These are phyloP conservation scores for Stramonita haemastoma DNA, from an alignment of 2,888 invertebrate species.

Conservation along the genomic window DNA sequence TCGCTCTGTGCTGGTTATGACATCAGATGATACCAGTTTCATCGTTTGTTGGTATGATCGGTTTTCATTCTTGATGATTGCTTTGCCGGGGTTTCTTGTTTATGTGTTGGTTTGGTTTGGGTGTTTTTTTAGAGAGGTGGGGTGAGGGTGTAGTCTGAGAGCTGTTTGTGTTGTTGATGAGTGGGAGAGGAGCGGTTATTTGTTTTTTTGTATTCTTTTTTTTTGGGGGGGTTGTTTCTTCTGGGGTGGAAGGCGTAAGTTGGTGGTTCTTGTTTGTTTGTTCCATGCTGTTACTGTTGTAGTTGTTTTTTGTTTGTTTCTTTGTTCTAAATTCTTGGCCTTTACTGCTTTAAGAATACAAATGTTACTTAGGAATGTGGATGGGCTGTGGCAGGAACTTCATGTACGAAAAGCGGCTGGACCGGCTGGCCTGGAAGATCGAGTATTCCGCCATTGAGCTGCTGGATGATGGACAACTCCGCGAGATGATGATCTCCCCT, in stretches of 20 bases:
- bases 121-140: too few relatives aligned
- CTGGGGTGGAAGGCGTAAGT: background rate
- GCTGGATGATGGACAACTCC: conserved; percentile 53
- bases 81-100: too few relatives aligned
- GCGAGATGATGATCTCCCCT: conserved; percentile 45
- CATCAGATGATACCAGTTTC: too few relatives aligned
- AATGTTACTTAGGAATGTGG: background rate
- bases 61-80: too few relatives aligned
- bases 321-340: too few relatives aligned
- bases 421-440: conserved; percentile 97
- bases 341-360: background rate
- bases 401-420: conserved; percentile 98
- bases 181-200: too few relatives aligned
- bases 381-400: conserved; percentile 84
- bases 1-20: too few relatives aligned
- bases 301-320: too few relatives aligned
- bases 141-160: background rate
- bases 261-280: background rate
- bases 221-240: too few relatives aligned
- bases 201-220: background rate
- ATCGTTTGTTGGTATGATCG: too few relatives aligned
- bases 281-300: too few relatives aligned
- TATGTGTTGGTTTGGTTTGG: too few relatives aligned
- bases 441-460: conserved; percentile 86
- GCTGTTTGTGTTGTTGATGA: background rate